Evolutionary conservation across 2,113 vertebrate species (phyloP), one percentile per base, ranked within the genome.

Genomic region (Calyptommatus sinebrachiatus): DNA sequence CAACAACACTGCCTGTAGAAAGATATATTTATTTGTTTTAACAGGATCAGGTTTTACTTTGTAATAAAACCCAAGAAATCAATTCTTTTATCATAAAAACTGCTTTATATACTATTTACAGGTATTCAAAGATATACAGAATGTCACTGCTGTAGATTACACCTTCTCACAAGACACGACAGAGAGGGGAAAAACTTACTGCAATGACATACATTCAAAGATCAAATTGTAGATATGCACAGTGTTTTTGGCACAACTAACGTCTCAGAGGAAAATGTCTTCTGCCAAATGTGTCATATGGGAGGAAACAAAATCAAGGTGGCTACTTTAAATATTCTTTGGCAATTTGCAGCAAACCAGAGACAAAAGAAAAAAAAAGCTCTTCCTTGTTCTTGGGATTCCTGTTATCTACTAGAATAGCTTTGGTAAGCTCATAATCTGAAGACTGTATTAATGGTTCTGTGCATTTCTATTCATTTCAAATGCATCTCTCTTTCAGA

Each of bases 81-180:
- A 8, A 92, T 91, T 94, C 73, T 89, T 92, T 92, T 91, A 88
- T 91, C 83, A 93, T 94, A 96, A 95, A 96, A 95, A 93, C 83
- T 84, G 85, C 84, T 95, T 92, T 94, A 94, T 89, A 95, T 72
- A 82, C 87, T 94, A 94, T 95, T 91, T 95, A 95, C 95, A 96
- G 83, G 84, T 89, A 92, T 82, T 83, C 88, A 82, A 89, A 91
- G 79, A 92, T 88, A 85, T 83, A 92, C 73, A 83, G 88, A 88
- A 85, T 73, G 85, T 90, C 89, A 94, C 92, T 87, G 92, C 78
- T 41, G 88, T 3, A 82, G 66, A 87, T 85, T 81, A 75, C 68
- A 91, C 86, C 86, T 89, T 88, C 88, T 87, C 86, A 89, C 2
- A 71, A 79, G 24, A 76, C 75, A 53, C 80, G 82, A 57, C 0